These are phyloP conservation scores for Acomys russatus DNA, from an alignment of 2,797 vertebrate genomes.

Conservation along the genomic window DNA sequence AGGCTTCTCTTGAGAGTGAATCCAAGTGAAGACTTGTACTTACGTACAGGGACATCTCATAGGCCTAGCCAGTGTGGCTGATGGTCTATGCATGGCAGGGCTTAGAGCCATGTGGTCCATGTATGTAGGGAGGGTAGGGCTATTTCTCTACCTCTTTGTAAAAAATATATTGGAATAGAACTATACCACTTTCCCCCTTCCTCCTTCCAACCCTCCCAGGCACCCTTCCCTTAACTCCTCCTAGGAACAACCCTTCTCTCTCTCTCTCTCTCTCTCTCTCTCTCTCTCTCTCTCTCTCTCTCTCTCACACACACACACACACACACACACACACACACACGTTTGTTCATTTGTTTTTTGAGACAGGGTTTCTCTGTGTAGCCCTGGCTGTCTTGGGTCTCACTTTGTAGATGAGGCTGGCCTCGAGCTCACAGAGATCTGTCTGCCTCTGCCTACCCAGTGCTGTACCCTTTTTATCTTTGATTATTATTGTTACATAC, in stretches of 20 bases:
- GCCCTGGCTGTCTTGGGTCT: too few relatives aligned
- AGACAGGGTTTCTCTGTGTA: too few relatives aligned
- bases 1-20: constrained; percentile 6
- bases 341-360: too few relatives aligned
- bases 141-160: neutral
- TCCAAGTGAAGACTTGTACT: neutral
- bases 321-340: too few relatives aligned
- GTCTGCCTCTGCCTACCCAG: too few relatives aligned
- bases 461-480: too few relatives aligned
- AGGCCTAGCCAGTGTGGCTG: neutral
- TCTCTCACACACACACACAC: too few relatives aligned
- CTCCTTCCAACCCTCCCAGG: neutral
- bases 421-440: too few relatives aligned
- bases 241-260: neutral
- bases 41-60: neutral
- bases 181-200: neutral
- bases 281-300: too few relatives aligned
- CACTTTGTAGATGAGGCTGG: too few relatives aligned
- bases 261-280: too few relatives aligned
- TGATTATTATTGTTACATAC: neutral
- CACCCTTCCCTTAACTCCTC: neutral
- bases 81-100: neutral
- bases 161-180: neutral
- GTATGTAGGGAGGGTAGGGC: neutral
- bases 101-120: too few relatives aligned